phyloP scores from a whole-genome alignment of 2,797 vertebrate genomes.

The Eulemur mongoz region DNA sequence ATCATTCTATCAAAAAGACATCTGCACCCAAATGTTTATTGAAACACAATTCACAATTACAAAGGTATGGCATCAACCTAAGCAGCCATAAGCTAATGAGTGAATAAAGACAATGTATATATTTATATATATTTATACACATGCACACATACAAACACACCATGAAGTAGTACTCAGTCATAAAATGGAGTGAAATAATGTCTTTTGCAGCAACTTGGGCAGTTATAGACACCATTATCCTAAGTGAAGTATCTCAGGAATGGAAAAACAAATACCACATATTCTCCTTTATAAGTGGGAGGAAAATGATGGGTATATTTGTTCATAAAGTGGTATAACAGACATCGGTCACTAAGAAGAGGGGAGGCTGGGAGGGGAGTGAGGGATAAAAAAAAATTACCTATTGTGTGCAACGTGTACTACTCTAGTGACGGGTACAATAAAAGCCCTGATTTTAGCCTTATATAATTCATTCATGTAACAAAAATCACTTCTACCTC shows the following conservation, averaged over 20 bases:
- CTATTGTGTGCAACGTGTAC: too few relatives aligned
- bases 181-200: not conserved
- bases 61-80: not conserved
- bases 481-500: too few relatives aligned
- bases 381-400: too few relatives aligned
- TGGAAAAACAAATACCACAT: not conserved
- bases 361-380: not conserved
- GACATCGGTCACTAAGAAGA: not conserved
- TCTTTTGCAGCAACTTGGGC: not conserved
- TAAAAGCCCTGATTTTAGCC: too few relatives aligned
- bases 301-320: not conserved
- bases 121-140: too few relatives aligned
- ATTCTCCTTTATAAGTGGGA: not conserved
- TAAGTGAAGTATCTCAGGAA: not conserved
- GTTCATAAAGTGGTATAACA: not conserved
- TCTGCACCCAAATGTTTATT: not conserved
- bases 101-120: not conserved
- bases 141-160: too few relatives aligned
- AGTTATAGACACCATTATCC: not conserved
- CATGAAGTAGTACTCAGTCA: not conserved
- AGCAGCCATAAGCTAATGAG: not conserved
- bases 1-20: not conserved
- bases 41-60: not conserved
- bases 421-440: too few relatives aligned
- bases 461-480: too few relatives aligned